Evolutionary conservation across 2,888 invertebrate species (phyloP), one percentile per base, ranked within the genome.

Genomic region (Torymus tubicola): DNA sequence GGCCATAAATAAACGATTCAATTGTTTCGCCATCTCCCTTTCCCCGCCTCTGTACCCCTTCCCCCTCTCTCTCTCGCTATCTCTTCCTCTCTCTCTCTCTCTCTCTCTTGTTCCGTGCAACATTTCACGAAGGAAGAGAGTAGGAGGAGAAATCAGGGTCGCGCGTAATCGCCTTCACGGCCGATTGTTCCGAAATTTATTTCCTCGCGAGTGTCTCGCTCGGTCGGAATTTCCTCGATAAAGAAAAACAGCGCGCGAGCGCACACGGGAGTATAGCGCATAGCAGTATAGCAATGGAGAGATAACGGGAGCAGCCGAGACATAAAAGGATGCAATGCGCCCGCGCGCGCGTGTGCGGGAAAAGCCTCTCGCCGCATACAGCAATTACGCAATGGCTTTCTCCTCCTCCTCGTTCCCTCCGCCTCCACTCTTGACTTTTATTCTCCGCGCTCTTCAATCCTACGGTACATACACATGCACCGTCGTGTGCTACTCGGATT

Each of bases 1-100:
- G 10, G 55, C 18, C 68, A n/a, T 76, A 76, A 76, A 76, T 69
- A 76, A 69, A 55, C 76, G 13, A 55, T 76, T 69, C 76, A 58
- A 74, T 76, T 63, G 76, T 69, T 67, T 42, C 42, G 42, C 42
- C 42, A 42, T 42, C 42, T 42, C 18, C 58, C 14, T 21, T 11
- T 21, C 21, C 21, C 2, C 21, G 2, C 21, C 21, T 21, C 42
- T 8, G n/a, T n/a, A 8, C 42, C 42, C 42, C 42, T 42, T 0
- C 31, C 13, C 57, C 31, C 13, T 65, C 58, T 0, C 55, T 60
- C 50, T 50, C 53, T 42, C 10, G n/a, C 42, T 8, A 8, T 8
- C 42, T 8, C 42, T 42, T 0, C 18, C 14, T 65, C 58, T 2
- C 57, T 60, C 50, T 52, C 21, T 50, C 11, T 11, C 31, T 31